Conservation (phyloP, 2,888 invertebrate species). For the Pyrgus malvae region DNA sequence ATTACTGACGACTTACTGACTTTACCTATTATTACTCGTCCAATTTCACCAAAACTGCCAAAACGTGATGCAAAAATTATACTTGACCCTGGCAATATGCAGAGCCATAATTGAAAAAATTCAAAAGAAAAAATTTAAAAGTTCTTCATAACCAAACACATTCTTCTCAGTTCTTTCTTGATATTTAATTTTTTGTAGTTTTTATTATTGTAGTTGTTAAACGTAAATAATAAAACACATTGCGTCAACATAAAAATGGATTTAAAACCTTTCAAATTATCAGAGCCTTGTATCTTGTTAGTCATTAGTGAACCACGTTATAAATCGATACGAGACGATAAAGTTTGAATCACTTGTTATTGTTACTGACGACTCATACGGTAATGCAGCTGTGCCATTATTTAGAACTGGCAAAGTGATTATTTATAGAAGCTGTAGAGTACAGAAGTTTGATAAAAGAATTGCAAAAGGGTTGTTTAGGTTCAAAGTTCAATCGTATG, state of each 20-base stretch:
- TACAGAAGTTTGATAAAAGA: constrained; percentile 14
- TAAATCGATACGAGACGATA: constrained; percentile 30
- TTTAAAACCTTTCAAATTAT: constrained; percentile 1
- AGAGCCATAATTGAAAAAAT: no score
- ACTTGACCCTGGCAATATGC: no score
- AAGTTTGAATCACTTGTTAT: constrained; percentile 32
- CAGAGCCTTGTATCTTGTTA: constrained; percentile 9
- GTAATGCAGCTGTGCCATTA: constrained; percentile 19
- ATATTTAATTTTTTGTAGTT: no score
- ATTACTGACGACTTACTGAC: no score
- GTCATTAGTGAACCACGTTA: constrained; percentile 18
- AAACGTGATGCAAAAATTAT: no score
- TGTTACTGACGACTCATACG: constrained; percentile 15
- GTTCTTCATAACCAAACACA: no score
- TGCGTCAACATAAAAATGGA: not conserved
- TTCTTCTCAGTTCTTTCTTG: no score
- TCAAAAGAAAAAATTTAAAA: no score
- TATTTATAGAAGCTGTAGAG: constrained; percentile 21
- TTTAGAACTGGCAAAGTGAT: constrained; percentile 12
- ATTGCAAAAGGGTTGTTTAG: constrained; percentile 10
- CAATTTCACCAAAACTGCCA: no score
- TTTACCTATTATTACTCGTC: no score
- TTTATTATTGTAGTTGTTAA: no score
- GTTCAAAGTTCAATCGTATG: constrained; percentile 16
- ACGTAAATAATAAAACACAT: not conserved